A percentile compares a stretch with the other conserved stretches of the same genome.
Conservation (phyloP, 2,113 vertebrate species). For the Ascaphus truei region DNA sequence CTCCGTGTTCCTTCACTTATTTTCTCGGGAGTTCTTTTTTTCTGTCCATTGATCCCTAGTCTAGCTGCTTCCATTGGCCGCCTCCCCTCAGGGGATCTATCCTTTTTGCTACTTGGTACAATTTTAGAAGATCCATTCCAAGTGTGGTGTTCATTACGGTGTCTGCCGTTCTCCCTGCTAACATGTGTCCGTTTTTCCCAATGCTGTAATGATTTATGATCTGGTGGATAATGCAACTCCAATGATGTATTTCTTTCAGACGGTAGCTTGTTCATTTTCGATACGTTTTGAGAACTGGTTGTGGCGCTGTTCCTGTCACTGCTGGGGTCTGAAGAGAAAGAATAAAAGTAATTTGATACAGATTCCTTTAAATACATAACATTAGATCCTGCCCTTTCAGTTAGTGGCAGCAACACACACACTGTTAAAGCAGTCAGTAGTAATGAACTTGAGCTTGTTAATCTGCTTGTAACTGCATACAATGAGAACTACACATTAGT, state of each 20-base stretch:
- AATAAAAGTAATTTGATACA: slow-evolving; percentile 55
- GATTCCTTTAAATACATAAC: not conserved
- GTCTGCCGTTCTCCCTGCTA: slow-evolving; percentile 73
- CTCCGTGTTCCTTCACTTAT: slow-evolving; percentile 71
- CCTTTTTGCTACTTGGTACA: slow-evolving; percentile 67
- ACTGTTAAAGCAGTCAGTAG: slow-evolving; percentile 59
- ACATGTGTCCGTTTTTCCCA: slow-evolving; percentile 75
- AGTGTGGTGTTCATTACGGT: slow-evolving; percentile 77
- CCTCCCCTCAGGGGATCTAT: slow-evolving; percentile 74
- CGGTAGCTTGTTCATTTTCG: slow-evolving; percentile 81
- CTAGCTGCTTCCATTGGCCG: slow-evolving; percentile 64
- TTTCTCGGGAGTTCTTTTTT: slow-evolving; percentile 72
- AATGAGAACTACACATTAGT: slow-evolving; percentile 49
- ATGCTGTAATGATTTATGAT: slow-evolving; percentile 83
- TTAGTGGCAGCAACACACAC: slow-evolving; percentile 67
- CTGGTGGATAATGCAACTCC: slow-evolving; percentile 84
- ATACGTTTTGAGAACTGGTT: slow-evolving; percentile 88
- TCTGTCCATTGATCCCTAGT: slow-evolving; percentile 63
- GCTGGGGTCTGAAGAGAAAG: slow-evolving; percentile 85
- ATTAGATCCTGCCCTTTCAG: slow-evolving; percentile 51
- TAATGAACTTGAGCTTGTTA: slow-evolving; percentile 57
- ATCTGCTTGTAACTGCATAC: slow-evolving; percentile 42
- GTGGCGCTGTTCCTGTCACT: slow-evolving; percentile 75
- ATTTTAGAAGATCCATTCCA: slow-evolving; percentile 82
- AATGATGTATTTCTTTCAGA: slow-evolving; percentile 68